Conservation (phyloP, 2,113 vertebrate genomes). For the Octodon degus region DNA sequence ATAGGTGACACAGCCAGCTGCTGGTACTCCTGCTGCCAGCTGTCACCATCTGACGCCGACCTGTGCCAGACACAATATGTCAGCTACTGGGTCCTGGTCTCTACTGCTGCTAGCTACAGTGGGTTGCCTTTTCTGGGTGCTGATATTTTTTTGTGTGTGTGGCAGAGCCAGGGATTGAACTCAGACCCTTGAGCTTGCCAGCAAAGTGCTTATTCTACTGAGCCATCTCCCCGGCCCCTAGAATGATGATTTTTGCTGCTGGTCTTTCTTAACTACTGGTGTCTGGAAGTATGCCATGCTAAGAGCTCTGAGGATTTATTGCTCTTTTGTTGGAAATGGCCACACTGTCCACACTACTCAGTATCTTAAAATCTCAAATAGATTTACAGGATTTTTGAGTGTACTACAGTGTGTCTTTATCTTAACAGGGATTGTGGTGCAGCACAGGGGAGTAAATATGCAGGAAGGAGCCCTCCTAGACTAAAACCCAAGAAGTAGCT, state of each 20-base stretch:
- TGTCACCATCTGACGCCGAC: neutral
- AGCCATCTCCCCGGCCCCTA: no score
- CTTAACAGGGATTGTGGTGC: neutral
- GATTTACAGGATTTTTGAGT: neutral
- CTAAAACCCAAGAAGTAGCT: neutral
- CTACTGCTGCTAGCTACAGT: neutral
- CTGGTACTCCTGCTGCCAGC: neutral
- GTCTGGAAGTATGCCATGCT: neutral
- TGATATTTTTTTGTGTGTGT: no score
- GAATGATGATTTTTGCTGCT: neutral
- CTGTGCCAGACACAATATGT: neutral
- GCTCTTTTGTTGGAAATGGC: neutral
- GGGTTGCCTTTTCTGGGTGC: neutral
- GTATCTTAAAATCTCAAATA: neutral
- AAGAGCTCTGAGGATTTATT: neutral
- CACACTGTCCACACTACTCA: neutral
- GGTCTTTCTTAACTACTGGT: no score
- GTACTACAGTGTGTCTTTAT: neutral
- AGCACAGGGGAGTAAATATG: neutral
- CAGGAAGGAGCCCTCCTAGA: neutral
- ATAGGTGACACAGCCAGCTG: neutral
- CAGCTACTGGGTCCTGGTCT: neutral
- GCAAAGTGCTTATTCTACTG: no score
- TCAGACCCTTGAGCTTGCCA: no score
- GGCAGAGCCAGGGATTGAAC: no score